Conservation (phyloP, 2,797 vertebrate genomes). For the Thalassophryne amazonica region DNA sequence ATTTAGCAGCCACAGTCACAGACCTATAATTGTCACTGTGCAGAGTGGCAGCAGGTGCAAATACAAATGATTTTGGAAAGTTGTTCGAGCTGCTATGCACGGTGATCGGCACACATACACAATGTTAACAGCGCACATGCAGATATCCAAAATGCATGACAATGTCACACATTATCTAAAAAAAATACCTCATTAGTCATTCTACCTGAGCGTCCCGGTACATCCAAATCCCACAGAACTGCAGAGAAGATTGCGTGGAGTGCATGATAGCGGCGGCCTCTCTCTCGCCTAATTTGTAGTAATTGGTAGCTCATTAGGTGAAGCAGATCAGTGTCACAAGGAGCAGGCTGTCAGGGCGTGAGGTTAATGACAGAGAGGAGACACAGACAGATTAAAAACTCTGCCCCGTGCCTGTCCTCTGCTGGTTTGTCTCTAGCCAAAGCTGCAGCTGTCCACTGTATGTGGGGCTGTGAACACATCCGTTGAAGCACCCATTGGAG, state of each 20-base stretch:
- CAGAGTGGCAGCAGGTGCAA: constrained; percentile 62
- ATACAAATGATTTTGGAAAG: constrained; percentile 68
- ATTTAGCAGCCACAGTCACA: too few relatives aligned
- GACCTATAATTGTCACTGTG: too few relatives aligned
- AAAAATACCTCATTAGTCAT: constrained; percentile 50
- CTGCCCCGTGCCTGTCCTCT: constrained; percentile 42
- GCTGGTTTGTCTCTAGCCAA: constrained; percentile 37
- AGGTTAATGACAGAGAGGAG: constrained; percentile 79
- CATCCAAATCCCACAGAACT: constrained; percentile 54
- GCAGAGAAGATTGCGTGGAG: constrained; percentile 55
- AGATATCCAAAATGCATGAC: constrained; percentile 44
- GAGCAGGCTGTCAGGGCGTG: constrained; percentile 74
- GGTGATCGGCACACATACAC: constrained; percentile 42
- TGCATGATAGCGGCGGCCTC: constrained; percentile 65
- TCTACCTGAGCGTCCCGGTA: constrained; percentile 43
- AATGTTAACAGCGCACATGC: constrained; percentile 43
- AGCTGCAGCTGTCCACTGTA: constrained; percentile 52
- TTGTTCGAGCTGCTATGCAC: constrained; percentile 46
- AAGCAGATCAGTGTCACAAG: constrained; percentile 74
- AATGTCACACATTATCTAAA: constrained; percentile 5
- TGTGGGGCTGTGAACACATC: constrained; percentile 28
- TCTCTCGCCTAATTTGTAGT: constrained; percentile 80
- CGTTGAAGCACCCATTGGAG: constrained; percentile 5
- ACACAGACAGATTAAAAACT: constrained; percentile 70
- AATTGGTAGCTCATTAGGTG: constrained; percentile 83